Conservation (phyloP, 2,797 vertebrate species). For the Octomys mimax region DNA sequence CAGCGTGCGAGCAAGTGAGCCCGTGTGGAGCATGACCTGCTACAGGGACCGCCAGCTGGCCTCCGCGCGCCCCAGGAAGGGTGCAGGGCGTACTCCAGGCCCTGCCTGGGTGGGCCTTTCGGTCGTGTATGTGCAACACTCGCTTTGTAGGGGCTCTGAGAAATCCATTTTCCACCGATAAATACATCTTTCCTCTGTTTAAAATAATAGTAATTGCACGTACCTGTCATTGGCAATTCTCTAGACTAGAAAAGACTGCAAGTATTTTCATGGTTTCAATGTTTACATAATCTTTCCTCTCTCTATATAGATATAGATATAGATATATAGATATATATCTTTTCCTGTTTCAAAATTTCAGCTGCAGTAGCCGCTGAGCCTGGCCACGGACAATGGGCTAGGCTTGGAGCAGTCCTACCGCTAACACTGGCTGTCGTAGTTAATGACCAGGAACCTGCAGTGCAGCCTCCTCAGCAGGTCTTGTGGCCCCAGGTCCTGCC, state of each 20-base stretch:
- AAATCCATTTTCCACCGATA: conserved; percentile 46
- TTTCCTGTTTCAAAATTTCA: conserved; percentile 33
- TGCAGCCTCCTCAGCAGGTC: not conserved
- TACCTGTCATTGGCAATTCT: not conserved
- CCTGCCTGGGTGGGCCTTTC: not conserved
- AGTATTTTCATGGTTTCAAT: conserved; percentile 37
- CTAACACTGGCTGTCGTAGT: too few species aligned
- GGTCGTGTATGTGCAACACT: not conserved
- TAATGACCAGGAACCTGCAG: not conserved
- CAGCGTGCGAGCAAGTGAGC: not conserved
- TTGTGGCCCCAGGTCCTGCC: not conserved
- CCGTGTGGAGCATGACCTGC: not conserved
- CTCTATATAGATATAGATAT: too few species aligned
- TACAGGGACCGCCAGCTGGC: fast-evolving
- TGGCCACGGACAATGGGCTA: not conserved
- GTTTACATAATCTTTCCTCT: not conserved
- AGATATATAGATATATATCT: not conserved
- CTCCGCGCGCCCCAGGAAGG: too few species aligned
- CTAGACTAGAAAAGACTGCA: conserved; percentile 21
- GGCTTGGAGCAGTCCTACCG: not conserved
- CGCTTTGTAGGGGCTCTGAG: conserved; percentile 8
- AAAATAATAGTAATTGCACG: not conserved
- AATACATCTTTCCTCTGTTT: conserved; percentile 43
- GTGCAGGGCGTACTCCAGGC: not conserved
- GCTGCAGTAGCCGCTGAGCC: not conserved